Evolutionary conservation across 37 sponge, comb jelly and placozoan species (phyloP), one percentile per base, ranked within the genome.

Genomic region (Hormiphora californensis): DNA sequence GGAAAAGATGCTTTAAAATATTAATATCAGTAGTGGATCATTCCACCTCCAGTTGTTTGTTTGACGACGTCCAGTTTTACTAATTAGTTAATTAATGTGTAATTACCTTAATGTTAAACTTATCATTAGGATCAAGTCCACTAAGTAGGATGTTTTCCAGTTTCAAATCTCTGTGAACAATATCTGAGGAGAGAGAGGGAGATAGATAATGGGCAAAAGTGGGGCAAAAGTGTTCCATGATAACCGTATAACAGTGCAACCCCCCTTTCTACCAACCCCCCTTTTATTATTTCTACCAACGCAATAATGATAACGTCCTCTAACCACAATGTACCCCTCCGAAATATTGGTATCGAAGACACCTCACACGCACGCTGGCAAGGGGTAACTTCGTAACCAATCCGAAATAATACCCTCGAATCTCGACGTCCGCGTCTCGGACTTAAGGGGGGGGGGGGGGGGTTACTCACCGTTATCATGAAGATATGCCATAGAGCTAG

Each of bases 401-500:
- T n/a, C n/a, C n/a, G n/a, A n/a, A n/a, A n/a, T n/a, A n/a, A n/a
- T n/a, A 53, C 21, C 21, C 54, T 21, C 19, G 21, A 21, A 53
- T 53, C 21, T 21, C 21, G 19, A 53, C 54, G 54, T 53, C 21
- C 19, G n/a, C n/a, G n/a, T n/a, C n/a, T n/a, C n/a, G n/a, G n/a
- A n/a, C n/a, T n/a, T n/a, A n/a, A n/a, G n/a, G n/a, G n/a, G 19
- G 21, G 19, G 19, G 54, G 19, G 11, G 53, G 12, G 23, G 12
- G 27, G 43, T 65, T 63, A 63, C 85, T 46, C 85, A 93, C 96
- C 92, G 63, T 89, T 89, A 40, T 92, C 90, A 37, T 95, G 94
- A 69, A 95, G 88, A 85, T 95, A 93, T 19, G 91, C 92, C 7
- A 95, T 89, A 32, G 94, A 92, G 23, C 91, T 93, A 19, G 91